Base-by-base conservation (phyloP, 2,113 vertebrate genomes). In the Blennius ocellaris region DNA sequence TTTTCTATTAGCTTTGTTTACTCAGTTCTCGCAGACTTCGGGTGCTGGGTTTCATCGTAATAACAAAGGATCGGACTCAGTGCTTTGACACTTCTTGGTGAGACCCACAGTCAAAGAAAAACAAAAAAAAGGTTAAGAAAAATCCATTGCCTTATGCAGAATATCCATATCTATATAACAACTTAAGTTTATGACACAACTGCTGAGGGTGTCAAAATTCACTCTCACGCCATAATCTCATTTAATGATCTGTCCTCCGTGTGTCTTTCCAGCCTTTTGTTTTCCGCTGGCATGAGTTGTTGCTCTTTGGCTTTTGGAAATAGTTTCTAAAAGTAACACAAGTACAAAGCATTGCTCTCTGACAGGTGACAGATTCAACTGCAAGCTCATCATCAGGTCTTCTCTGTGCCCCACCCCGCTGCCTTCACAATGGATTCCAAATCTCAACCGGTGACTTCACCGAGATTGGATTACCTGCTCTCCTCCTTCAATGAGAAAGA, bases 1-100 rank as follows among this genome's bases (percentile, higher is more conserved):
- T 82, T 88, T 88, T 85, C 78, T 87, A 84, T 89, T 87, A 84
- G 83, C 61, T 71, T 41, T 91, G 85, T 89, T 92, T 91, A 90
- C 89, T 72, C 83, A 53, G 72, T 84, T 74, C 87, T 73, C 62
- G 40, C 57, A 78, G 76, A 87, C 87, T 86, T 84, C 69, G 5
- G 72, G 79, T 84, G 85, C 85, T 74, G 67, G 69, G 80, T 83
- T 90, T 89, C 79, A 91, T 90, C 80, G 73, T 81, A 88, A 90
- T 89, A 88, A 88, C 73, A 76, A 69, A 59, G 70, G 87, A 87
- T 88, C 84, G 89, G 69, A 69, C 61, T 79, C 62, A 70, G 50
- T 44, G 70, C 74, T 49, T 9, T 76, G 75, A 82, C 58, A 76
- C 87, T 84, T 84, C 68, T 66, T 30, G 21, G 21, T 30, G n/a